A percentile compares a stretch with the other conserved stretches of the same genome.
phyloP scores from a whole-genome alignment of 1,140 invertebrate genomes.

The Macrobrachium nipponense region DNA sequence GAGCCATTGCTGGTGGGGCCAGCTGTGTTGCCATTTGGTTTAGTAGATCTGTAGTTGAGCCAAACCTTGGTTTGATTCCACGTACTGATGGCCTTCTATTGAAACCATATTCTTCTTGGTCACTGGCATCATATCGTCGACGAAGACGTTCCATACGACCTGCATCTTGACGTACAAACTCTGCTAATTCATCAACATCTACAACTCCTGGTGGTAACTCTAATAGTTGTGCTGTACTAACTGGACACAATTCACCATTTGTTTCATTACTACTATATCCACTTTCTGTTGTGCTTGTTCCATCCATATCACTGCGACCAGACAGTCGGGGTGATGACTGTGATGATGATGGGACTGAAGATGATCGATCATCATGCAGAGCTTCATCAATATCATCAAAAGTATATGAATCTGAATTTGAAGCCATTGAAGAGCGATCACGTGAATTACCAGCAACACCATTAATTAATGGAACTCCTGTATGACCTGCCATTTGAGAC shows the following conservation, averaged over 20 bases:
- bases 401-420: slow-evolving; percentile 71
- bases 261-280: slow-evolving; percentile 64
- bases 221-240: slow-evolving; percentile 29
- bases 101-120: slow-evolving; percentile 88
- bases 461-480: slow-evolving; percentile 23
- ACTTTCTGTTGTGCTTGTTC: slow-evolving; percentile 65
- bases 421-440: slow-evolving; percentile 51
- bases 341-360: slow-evolving; percentile 59
- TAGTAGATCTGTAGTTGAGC: slow-evolving; percentile 83
- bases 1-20: slow-evolving; percentile 71
- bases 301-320: slow-evolving; percentile 63
- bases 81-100: slow-evolving; percentile 86
- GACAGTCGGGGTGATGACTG: slow-evolving; percentile 62
- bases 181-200: slow-evolving; percentile 79
- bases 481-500: slow-evolving; percentile 42
- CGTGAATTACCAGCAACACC: slow-evolving; percentile 30
- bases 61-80: slow-evolving; percentile 79
- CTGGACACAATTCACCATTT: slow-evolving; percentile 67
- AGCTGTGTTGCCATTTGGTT: slow-evolving; percentile 83
- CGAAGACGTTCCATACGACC: slow-evolving; percentile 79
- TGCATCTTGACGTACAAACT: slow-evolving; percentile 86
- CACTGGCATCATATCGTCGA: slow-evolving; percentile 72
- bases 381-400: slow-evolving; percentile 77
- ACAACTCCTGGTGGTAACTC: slow-evolving; percentile 67
- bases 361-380: slow-evolving; percentile 68